Percentiles rank a stretch among this genome's conserved stretches.
These are phyloP conservation scores for Aplocera efformata DNA, from an alignment of 2,888 invertebrate species.

Conservation along the genomic window DNA sequence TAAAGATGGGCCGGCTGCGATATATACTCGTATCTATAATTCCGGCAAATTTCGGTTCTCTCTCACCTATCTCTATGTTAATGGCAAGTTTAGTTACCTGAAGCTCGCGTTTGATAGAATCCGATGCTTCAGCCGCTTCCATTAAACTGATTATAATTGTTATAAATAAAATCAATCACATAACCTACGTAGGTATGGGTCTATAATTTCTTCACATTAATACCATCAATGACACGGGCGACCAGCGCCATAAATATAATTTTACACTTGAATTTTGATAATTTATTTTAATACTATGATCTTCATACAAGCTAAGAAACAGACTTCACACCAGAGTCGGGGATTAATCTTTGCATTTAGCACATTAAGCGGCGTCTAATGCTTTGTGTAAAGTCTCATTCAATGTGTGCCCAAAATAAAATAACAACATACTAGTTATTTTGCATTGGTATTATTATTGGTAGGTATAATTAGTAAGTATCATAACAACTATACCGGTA, in stretches of 20 bases:
- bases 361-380: slow-evolving; percentile 31
- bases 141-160: slow-evolving; percentile 1
- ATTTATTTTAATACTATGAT: slow-evolving; percentile 10
- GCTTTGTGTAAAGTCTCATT: slow-evolving; percentile 7
- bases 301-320: slow-evolving; percentile 27
- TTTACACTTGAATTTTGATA: slow-evolving; percentile 29
- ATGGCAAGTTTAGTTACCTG: slow-evolving; percentile 37
- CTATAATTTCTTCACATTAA: slow-evolving; percentile 13
- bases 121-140: no score
- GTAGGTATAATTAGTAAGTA: no score
- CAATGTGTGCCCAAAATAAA: not conserved
- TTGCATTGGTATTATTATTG: no score
- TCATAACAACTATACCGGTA: no score
- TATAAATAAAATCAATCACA: slow-evolving; percentile 6
- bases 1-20: slow-evolving; percentile 46
- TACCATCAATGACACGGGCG: slow-evolving; percentile 47
- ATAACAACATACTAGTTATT: not conserved
- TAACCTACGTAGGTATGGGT: slow-evolving; percentile 1
- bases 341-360: slow-evolving; percentile 38
- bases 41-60: slow-evolving; percentile 13
- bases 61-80: slow-evolving; percentile 22
- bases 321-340: slow-evolving; percentile 54
- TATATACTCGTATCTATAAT: no score
- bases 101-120: no score
- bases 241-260: slow-evolving; percentile 50